Percentiles rank a stretch among this genome's conserved stretches.
Evolutionary conservation across 2,888 invertebrate species (phyloP).

Genomic region (Camponotus fellah): DNA sequence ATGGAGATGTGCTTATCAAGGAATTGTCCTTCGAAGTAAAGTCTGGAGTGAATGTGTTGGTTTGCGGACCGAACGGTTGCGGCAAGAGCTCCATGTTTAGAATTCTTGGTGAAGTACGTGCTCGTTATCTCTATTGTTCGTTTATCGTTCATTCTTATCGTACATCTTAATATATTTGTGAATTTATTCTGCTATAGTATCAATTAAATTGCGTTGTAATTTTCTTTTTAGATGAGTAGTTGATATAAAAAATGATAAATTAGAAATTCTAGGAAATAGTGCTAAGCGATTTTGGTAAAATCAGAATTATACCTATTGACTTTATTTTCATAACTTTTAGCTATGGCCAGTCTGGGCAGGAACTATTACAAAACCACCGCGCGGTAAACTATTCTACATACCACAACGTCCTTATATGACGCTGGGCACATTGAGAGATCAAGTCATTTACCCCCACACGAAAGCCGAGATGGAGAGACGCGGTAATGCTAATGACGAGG

Average conservation of each 20-base stretch:
- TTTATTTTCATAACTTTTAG: slow-evolving; percentile 77
- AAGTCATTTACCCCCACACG: slow-evolving; percentile 98
- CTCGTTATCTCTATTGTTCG: neutral
- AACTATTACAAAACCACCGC: slow-evolving; percentile 96
- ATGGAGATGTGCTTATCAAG: slow-evolving; percentile 97
- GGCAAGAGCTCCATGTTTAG: slow-evolving; percentile 99
- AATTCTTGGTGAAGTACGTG: slow-evolving; percentile 93
- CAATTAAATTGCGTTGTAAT: neutral
- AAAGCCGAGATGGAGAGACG: slow-evolving; percentile 93
- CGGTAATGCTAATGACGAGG: slow-evolving; percentile 91
- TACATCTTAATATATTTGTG: neutral
- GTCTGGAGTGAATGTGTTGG: slow-evolving; percentile 98
- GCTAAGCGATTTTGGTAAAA: neutral
- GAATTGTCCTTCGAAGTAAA: slow-evolving; percentile 96
- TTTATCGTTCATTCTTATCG: neutral
- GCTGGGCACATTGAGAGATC: slow-evolving; percentile 96
- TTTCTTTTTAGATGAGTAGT: neutral
- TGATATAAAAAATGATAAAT: neutral
- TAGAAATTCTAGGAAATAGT: neutral
- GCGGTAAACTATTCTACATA: slow-evolving; percentile 98
- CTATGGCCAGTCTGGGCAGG: slow-evolving; percentile 99
- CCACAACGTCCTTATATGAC: slow-evolving; percentile 99
- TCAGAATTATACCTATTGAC: neutral
- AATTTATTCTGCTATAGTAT: neutral
- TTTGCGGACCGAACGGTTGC: slow-evolving; percentile 99